Evolutionary conservation across 1,140 invertebrate genomes (phyloP), one percentile per base, ranked within the genome.

Genomic region (Drosophila rufa): DNA sequence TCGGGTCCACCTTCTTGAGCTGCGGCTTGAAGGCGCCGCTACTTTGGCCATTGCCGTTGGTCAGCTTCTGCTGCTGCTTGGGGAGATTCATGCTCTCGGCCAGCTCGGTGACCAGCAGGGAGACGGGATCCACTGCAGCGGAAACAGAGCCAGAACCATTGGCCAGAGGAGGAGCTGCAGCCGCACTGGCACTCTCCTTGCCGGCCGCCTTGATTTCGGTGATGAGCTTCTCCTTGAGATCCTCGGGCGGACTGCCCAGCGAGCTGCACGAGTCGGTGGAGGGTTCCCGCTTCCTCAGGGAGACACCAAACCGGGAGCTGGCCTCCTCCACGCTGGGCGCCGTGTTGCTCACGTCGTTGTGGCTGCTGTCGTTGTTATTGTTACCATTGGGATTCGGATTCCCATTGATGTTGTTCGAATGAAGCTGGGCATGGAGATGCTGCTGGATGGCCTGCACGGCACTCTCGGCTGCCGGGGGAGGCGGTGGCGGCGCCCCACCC

Each of bases 201-300:
- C 96, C 95, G 14, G 61, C 95, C 94, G 79, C 96, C 91, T 97
- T 97, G 22, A 97, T 97, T 92, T 97, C 96, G 12, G 96, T 96
- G 11, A 97, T 95, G 12, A 97, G 93, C 95, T 97, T 96, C 89
- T 97, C 96, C 82, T 97, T 97, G 94, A 95, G 94, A 60, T 94
- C 85, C 43, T 93, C 93, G 0, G 84, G 82, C 25, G 92, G 92
- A 27, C 86, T 91, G 17, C 92, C 92, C 19, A 93, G 64, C 3
- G 92, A 93, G 66, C 94, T 94, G 74, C 94, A 94, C n/a, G 94
- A 94, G 75, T 95, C 94, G 0, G 94, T 94, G 6, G 95, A 94
- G 5, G 95, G 94, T 75, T 96, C 95, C 12, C 96, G 93, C 48
- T 96, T 95, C 40, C 96, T 93, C 47, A 96, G 92, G 84, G 95